Percentiles rank a stretch among this genome's conserved stretches.
Conservation (phyloP, 2,888 invertebrate species). For the Caenorhabditis sinica region DNA sequence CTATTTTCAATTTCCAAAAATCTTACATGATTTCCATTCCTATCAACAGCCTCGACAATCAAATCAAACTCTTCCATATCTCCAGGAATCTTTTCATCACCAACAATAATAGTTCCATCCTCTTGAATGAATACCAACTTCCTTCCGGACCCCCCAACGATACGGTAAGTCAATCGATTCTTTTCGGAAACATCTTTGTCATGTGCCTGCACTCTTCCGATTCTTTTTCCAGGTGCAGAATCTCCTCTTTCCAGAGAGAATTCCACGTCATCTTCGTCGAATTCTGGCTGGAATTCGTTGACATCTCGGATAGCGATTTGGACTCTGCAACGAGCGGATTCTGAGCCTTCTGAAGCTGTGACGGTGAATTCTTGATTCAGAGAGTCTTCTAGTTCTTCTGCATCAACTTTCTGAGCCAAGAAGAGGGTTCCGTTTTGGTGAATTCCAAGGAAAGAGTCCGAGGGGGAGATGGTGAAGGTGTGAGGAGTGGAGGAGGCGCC, state of each 20-base stretch:
- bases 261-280: constrained; percentile 67
- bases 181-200: constrained; percentile 76
- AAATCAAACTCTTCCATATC: constrained; percentile 70
- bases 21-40: constrained; percentile 70
- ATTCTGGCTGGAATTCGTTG: constrained; percentile 79
- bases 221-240: constrained; percentile 65
- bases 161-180: constrained; percentile 67
- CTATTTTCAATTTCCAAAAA: background rate
- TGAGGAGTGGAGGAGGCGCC: constrained; percentile 28
- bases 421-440: constrained; percentile 76
- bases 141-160: constrained; percentile 72
- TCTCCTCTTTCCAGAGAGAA: constrained; percentile 43
- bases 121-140: constrained; percentile 75
- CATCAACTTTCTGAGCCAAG: constrained; percentile 67
- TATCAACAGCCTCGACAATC: constrained; percentile 69
- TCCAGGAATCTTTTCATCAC: constrained; percentile 51
- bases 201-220: constrained; percentile 75
- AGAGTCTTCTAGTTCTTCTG: constrained; percentile 62
- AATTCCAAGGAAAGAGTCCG: constrained; percentile 69
- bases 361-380: constrained; percentile 54
- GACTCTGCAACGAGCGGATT: constrained; percentile 68
- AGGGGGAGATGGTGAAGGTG: constrained; percentile 57
- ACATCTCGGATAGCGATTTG: constrained; percentile 79
- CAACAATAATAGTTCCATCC: constrained; percentile 76
- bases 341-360: constrained; percentile 29